These are phyloP conservation scores for Amphipoea lucens DNA, from an alignment of 2,888 invertebrate genomes.

Conservation along the genomic window DNA sequence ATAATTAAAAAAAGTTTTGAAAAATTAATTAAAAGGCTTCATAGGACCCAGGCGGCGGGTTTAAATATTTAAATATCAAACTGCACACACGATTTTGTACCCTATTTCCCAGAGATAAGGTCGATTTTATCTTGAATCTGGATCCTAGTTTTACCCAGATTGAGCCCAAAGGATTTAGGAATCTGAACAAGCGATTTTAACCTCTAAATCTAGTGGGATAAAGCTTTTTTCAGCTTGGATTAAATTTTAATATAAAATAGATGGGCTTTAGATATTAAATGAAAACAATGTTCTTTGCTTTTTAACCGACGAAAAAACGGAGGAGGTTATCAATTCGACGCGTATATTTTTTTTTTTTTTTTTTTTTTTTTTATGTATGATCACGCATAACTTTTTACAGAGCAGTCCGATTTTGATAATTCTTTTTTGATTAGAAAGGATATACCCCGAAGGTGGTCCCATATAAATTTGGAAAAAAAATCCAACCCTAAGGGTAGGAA, in stretches of 20 bases:
- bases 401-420: too few relatives aligned
- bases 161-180: constrained; percentile 28
- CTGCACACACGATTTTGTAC: background rate
- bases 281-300: constrained; percentile 48
- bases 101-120: accelerated
- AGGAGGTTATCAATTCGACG: too few relatives aligned
- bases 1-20: constrained; percentile 40
- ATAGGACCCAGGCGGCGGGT: constrained; percentile 22
- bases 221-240: constrained; percentile 9
- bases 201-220: accelerated
- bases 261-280: constrained; percentile 52
- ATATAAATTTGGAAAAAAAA: too few relatives aligned
- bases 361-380: too few relatives aligned
- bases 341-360: too few relatives aligned
- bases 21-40: constrained; percentile 53
- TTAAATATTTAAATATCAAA: constrained; percentile 33
- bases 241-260: constrained; percentile 58
- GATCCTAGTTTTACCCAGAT: constrained; percentile 32
- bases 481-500: too few relatives aligned
- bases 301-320: too few relatives aligned
- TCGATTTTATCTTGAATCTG: constrained; percentile 17
- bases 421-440: too few relatives aligned
- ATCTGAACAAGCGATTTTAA: constrained; percentile 29
- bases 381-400: too few relatives aligned
- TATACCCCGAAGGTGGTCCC: too few relatives aligned